phyloP scores from a whole-genome alignment of 2,888 invertebrate genomes.

The Protonemura montana region DNA sequence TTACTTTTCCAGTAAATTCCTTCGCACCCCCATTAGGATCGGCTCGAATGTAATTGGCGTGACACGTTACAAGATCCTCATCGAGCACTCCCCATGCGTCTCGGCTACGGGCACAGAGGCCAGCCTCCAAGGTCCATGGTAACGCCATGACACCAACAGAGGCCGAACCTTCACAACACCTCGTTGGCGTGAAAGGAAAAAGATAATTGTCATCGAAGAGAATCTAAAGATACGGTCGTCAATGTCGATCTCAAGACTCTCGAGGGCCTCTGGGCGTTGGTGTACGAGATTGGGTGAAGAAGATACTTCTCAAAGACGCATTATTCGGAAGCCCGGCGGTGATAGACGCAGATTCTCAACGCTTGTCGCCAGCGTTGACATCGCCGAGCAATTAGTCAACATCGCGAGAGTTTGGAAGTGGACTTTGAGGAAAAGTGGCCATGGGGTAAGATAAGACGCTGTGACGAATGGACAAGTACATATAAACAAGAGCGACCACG shows the following conservation, averaged over 20 bases:
- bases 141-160: too few species aligned
- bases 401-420: not conserved
- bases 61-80: not conserved
- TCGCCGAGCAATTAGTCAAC: constrained; percentile 17
- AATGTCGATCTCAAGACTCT: not conserved
- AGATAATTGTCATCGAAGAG: constrained; percentile 4
- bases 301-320: not conserved
- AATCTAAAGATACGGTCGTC: constrained; percentile 4
- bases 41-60: not conserved
- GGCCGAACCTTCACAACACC: not conserved
- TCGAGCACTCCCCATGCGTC: not conserved
- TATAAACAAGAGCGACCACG: constrained; percentile 13
- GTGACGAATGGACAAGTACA: constrained; percentile 20
- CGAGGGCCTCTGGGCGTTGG: not conserved
- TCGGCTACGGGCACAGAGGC: not conserved
- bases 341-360: constrained; percentile 31
- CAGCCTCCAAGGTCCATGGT: not conserved
- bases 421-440: not conserved
- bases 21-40: not conserved
- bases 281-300: not conserved
- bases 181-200: not conserved
- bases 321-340: not conserved
- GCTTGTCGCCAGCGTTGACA: constrained; percentile 8
- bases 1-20: not conserved
- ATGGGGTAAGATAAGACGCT: not conserved